Evolutionary conservation across 2,888 invertebrate genomes (phyloP).

Genomic region (Microctonus brassicae): DNA sequence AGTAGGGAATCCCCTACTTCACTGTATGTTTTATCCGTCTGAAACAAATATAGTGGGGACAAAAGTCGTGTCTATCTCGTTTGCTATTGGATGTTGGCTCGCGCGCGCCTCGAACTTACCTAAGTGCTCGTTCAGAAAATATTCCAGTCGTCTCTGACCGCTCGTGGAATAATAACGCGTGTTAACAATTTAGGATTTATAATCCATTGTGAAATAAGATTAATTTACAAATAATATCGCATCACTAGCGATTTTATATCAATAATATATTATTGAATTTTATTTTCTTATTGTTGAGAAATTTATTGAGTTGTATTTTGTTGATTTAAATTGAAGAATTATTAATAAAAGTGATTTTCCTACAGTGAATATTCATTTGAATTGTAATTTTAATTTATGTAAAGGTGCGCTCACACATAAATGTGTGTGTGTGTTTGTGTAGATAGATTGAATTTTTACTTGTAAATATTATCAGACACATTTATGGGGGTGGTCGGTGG

Average conservation of each 20-base stretch:
- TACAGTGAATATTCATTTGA: no score
- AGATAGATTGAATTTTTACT: constrained; percentile 18
- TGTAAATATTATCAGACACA: constrained; percentile 48
- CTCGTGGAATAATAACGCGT: constrained; percentile 46
- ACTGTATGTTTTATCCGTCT: not conserved
- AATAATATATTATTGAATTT: no score
- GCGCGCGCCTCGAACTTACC: constrained; percentile 64
- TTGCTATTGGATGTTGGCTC: constrained; percentile 64
- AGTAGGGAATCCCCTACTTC: constrained; percentile 24
- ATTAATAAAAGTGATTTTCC: no score
- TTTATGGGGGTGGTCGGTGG: constrained; percentile 68
- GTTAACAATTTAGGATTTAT: constrained; percentile 1
- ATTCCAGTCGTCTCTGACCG: constrained; percentile 65
- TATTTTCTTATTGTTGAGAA: no score
- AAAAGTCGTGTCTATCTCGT: not conserved
- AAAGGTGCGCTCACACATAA: no score
- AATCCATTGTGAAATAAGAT: not conserved
- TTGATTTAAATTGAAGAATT: no score
- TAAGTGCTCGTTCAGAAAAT: constrained; percentile 53
- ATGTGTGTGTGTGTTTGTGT: not conserved
- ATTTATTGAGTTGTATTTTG: no score
- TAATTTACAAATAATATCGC: not conserved
- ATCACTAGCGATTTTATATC: not conserved
- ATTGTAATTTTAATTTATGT: no score
- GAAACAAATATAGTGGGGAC: constrained; percentile 30